phyloP scores from a whole-genome alignment of 2,113 vertebrate species.

The Stictonetta naevosa region DNA sequence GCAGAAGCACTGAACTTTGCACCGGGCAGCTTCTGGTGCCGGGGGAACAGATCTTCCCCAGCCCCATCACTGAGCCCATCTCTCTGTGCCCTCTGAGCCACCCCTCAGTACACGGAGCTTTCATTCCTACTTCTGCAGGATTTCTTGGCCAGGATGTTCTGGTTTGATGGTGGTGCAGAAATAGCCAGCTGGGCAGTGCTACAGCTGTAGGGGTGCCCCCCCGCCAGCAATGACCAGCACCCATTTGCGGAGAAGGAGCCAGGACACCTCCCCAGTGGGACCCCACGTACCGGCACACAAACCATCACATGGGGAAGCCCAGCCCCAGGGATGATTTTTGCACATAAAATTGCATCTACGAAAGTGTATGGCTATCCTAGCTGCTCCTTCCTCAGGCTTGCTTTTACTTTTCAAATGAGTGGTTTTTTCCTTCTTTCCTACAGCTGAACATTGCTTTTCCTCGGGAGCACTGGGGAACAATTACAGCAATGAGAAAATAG shows the following conservation, averaged over 20 bases:
- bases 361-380: not conserved
- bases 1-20: not conserved
- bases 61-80: not conserved
- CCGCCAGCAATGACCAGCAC: not conserved
- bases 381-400: not conserved
- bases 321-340: not conserved
- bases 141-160: not conserved
- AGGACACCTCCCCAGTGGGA: fast-evolving
- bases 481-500: slow-evolving; percentile 15
- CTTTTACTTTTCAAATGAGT: not conserved
- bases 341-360: not conserved
- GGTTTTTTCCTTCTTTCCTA: not conserved
- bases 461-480: slow-evolving; percentile 10
- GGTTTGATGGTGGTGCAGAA: not conserved
- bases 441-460: slow-evolving; percentile 1
- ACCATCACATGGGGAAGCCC: not conserved
- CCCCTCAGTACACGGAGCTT: not conserved
- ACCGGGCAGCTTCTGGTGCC: not conserved
- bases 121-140: too few species aligned
- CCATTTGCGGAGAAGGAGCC: not conserved
- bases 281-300: not conserved
- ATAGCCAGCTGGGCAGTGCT: fast-evolving
- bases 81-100: not conserved
- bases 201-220: not conserved
- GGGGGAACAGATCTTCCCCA: not conserved